These are phyloP conservation scores for Clanis bilineata DNA, from an alignment of 2,888 invertebrate species.

Conservation along the genomic window DNA sequence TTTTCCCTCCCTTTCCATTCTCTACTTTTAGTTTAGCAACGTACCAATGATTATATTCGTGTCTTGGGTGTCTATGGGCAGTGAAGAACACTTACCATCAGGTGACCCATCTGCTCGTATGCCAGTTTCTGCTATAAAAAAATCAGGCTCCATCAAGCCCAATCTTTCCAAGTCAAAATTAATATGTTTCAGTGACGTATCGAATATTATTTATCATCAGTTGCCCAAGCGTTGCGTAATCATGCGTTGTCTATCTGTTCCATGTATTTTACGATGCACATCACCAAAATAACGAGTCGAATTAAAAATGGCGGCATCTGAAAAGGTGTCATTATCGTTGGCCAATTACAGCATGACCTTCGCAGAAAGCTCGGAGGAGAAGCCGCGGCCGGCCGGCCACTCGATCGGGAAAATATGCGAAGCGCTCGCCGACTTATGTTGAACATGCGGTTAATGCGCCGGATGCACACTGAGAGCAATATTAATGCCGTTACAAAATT, in stretches of 20 bases:
- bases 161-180: constrained; percentile 2
- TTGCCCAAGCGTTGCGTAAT: constrained; percentile 29
- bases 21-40: too few relatives aligned
- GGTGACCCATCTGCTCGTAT: too few relatives aligned
- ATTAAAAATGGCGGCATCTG: constrained; percentile 36
- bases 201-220: constrained; percentile 25
- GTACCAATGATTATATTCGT: too few relatives aligned
- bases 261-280: constrained; percentile 33
- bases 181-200: too few relatives aligned
- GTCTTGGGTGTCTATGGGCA: too few relatives aligned
- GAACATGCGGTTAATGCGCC: constrained; percentile 21
- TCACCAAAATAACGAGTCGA: constrained; percentile 27
- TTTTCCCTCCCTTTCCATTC: too few relatives aligned
- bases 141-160: too few relatives aligned
- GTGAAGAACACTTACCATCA: too few relatives aligned
- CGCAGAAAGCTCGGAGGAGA: constrained; percentile 41
- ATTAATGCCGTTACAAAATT: constrained; percentile 13
- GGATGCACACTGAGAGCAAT: constrained; percentile 25
- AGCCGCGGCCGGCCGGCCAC: constrained; percentile 34
- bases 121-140: too few relatives aligned
- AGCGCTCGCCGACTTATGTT: constrained; percentile 28
- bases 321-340: constrained; percentile 44
- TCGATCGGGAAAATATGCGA: constrained; percentile 43
- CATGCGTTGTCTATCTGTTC: constrained; percentile 24
- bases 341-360: constrained; percentile 55